These are phyloP conservation scores for Fukomys damarensis DNA, from an alignment of 2,113 vertebrate species.

Conservation along the genomic window DNA sequence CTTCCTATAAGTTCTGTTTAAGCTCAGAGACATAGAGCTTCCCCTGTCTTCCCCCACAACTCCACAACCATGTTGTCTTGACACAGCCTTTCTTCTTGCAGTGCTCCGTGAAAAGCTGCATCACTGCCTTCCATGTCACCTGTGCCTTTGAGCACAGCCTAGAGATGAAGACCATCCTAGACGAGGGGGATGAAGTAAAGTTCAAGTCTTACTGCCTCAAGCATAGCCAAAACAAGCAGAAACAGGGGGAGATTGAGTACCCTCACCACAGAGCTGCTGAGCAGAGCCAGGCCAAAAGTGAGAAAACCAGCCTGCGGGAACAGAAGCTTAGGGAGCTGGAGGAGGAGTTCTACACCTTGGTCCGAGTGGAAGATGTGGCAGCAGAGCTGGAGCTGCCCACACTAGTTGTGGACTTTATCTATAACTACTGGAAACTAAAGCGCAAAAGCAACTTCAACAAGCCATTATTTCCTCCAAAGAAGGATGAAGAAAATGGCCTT, in stretches of 20 bases:
- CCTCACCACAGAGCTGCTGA: conserved; percentile 88
- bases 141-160: conserved; percentile 98
- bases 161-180: conserved; percentile 99
- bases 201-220: conserved; percentile 98
- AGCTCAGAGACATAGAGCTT: neutral
- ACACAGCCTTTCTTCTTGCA: conserved; percentile 78
- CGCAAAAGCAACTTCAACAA: conserved; percentile 96
- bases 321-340: conserved; percentile 97
- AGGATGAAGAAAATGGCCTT: conserved; percentile 94
- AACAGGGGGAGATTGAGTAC: conserved; percentile 73
- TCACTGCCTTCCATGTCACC: conserved; percentile 99
- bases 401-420: conserved; percentile 93
- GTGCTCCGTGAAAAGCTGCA: conserved; percentile 99
- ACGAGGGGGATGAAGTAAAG: conserved; percentile 97
- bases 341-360: conserved; percentile 95
- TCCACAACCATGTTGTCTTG: neutral
- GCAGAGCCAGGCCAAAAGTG: conserved; percentile 90
- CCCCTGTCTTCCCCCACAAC: neutral
- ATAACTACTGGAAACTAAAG: conserved; percentile 99
- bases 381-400: conserved; percentile 89
- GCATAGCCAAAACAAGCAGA: conserved; percentile 94
- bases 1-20: neutral
- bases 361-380: conserved; percentile 92
- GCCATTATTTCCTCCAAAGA: conserved; percentile 95
- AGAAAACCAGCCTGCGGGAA: conserved; percentile 93